Percentiles rank a stretch among this genome's conserved stretches.
These are phyloP conservation scores for Onychomys arenicola DNA, from an alignment of 2,797 vertebrate species.

Conservation along the genomic window DNA sequence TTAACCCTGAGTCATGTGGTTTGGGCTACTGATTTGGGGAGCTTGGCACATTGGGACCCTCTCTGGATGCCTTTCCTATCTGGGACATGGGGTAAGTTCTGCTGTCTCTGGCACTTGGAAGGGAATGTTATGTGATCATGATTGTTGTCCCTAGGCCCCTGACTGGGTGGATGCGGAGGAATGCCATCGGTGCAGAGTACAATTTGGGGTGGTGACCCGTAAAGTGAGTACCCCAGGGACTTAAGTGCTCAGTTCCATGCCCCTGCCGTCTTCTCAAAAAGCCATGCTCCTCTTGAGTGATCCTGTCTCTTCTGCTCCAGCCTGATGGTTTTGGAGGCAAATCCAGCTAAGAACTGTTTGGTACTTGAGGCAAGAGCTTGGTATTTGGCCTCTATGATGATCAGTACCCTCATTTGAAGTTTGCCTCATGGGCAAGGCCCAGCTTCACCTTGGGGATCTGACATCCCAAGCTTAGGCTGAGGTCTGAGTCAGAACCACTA, in stretches of 20 bases:
- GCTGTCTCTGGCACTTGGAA: background rate
- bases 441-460: background rate
- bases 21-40: background rate
- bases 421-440: background rate
- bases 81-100: background rate
- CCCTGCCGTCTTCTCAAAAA: background rate
- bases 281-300: fast-evolving
- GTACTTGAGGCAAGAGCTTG: background rate
- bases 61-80: background rate
- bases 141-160: constrained; percentile 90
- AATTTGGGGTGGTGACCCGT: constrained; percentile 97
- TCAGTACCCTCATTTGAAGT: fast-evolving
- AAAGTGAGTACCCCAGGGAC: constrained; percentile 90
- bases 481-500: background rate
- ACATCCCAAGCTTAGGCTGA: background rate
- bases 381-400: fast-evolving
- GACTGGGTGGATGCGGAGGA: constrained; percentile 99
- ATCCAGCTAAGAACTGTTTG: background rate
- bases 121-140: background rate
- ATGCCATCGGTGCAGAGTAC: constrained; percentile 98
- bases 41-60: fast-evolving
- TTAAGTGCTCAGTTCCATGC: too few relatives aligned
- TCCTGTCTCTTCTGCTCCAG: background rate
- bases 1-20: too few relatives aligned
- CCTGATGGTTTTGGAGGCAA: background rate